Base-by-base conservation (phyloP, 2,113 vertebrate species). In the Coregonus clupeaformis region DNA sequence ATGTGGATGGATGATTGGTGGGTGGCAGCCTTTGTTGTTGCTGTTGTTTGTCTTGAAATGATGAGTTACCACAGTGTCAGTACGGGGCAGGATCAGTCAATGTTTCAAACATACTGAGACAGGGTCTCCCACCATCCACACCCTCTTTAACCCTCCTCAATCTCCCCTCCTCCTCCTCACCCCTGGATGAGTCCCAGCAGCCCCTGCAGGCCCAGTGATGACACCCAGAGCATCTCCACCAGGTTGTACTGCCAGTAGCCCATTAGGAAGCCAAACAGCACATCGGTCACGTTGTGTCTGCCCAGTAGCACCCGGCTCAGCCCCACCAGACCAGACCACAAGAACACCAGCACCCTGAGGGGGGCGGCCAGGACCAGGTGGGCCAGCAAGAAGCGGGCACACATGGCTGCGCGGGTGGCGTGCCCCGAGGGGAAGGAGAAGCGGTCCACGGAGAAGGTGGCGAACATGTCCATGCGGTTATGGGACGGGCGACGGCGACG, bases 381-480 rank as follows among this genome's bases (percentile, higher is more conserved):
- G n/a, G 95, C 95, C 80, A 99, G 89, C 36, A 99, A 62, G 47
- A 99, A 98, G 11, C 96, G 93, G 1, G 93, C 95, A 11, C 97
- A 96, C 91, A 99, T 91, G 25, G 97, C 95, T 0, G 97, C 97
- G 6, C 98, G 92, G 14, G 97, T 99, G 83, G 98, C 94, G 0
- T 99, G 98, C 86, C 97, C 98, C 0, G 98, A 99, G 0, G 98
- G 98, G 77, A 99, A 99, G 76, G 98, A 99, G 82, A 97, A 99
- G 84, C 94, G 93, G 93, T 99, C 98, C 90, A 99, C 97, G 0
- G 98, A 99, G 75, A 97, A 90, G 12, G 97, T 97, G 90, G 95
- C 91, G 7, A 99, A 99, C 97, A 99, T 99, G 92, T 99, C 98
- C 97, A 97, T 98, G 60, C 95, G 96, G 89, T 98, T 99, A 82